Conservation (phyloP, 1,140 invertebrate genomes). For the Apis florea region DNA sequence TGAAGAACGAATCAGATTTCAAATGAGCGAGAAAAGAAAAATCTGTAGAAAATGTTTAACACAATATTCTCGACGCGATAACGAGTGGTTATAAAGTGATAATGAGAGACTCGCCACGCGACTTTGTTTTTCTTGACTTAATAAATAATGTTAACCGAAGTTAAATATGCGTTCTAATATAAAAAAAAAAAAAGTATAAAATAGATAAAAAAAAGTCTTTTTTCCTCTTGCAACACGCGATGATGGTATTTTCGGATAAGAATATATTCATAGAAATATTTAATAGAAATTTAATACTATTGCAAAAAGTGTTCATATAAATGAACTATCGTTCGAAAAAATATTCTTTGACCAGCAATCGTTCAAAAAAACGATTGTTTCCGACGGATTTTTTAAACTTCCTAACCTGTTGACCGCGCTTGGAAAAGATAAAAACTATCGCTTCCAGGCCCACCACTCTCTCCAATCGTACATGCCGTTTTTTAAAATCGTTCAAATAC, state of each 20-base stretch:
- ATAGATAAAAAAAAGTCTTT: background rate
- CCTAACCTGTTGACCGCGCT: no score
- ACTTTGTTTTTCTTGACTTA: slow-evolving; percentile 52
- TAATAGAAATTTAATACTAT: background rate
- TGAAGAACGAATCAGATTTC: background rate
- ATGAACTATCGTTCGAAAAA: background rate
- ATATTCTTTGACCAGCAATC: background rate
- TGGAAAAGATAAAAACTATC: no score
- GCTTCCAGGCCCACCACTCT: no score
- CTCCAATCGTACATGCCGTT: no score
- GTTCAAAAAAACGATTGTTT: no score
- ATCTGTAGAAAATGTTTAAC: background rate
- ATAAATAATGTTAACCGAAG: slow-evolving; percentile 39
- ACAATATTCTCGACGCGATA: slow-evolving; percentile 14
- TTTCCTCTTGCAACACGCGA: background rate
- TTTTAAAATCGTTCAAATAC: no score
- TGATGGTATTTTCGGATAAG: background rate
- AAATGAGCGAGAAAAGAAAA: background rate
- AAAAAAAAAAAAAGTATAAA: background rate
- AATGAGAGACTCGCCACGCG: slow-evolving; percentile 51
- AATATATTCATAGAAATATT: background rate
- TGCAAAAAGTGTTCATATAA: background rate
- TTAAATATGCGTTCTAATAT: slow-evolving; percentile 19
- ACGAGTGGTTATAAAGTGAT: slow-evolving; percentile 41
- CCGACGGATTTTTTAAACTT: no score